Base-by-base conservation (phyloP, 2,888 invertebrate species). In the Lasioglossum leucozonium region DNA sequence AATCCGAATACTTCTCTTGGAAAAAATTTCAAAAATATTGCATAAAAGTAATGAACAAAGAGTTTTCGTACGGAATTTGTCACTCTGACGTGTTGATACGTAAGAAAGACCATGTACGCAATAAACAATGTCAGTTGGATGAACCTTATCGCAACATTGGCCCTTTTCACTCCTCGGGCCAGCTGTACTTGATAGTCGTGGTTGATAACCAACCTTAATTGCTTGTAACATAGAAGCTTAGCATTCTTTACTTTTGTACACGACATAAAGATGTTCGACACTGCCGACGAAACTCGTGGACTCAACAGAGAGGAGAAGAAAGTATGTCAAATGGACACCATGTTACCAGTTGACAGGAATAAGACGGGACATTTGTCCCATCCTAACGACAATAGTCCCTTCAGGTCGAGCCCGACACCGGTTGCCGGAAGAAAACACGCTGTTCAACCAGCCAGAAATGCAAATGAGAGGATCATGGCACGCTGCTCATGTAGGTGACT, bases 401-500 rank as follows among this genome's bases (percentile, higher is more conserved):
- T 22, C 8, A 47, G 16, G 22, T 69, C 47, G 16, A 30, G 4
- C 22, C 10, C 3, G n/a, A 67, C 11, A 47, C 22, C 18, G 8
- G 71, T 18, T 51, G 37, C 6, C 42, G 74, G 65, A 85, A 77
- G 72, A 76, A 71, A 77, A 71, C 26, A 77, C 65, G 34, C 26
- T 79, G 47, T 77, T 69, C 16, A 26, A 30, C 42, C 73, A 51
- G 81, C 58, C 58, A 79, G 58, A 55, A 77, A 85, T 84, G 83
- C 72, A 81, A 86, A 88, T 80, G 26, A 72, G 51, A 13, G 13
- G 47, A 79, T 71, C 76, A 72, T 67, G 75, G 71, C 78, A 67
- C 44, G 83, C 78, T 89, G 80, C 77, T 87, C 79, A 81, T 82
- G 72, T 80, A 82, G 82, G 79, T 62, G 80, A 85, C 47, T 77